Percentiles rank a stretch among this genome's conserved stretches.
These are phyloP conservation scores for Stenoptilia bipunctidactyla DNA, from an alignment of 2,888 invertebrate species.

Conservation along the genomic window DNA sequence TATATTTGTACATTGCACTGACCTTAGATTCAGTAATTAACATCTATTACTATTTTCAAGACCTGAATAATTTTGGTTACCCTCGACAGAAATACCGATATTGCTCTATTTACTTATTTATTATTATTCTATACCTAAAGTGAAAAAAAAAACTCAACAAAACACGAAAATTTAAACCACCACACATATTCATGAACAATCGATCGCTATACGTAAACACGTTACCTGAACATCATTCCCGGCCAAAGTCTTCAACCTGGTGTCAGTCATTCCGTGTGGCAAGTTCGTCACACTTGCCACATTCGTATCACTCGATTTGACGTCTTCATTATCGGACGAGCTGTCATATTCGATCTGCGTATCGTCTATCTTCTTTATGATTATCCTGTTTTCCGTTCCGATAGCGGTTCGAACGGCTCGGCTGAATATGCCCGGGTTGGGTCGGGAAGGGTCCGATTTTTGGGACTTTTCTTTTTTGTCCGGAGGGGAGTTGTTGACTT, in stretches of 20 bases:
- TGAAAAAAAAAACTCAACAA: too few relatives aligned
- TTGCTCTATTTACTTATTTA: too few relatives aligned
- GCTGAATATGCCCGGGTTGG: constrained; percentile 46
- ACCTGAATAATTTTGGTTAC: too few relatives aligned
- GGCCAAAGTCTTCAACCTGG: constrained; percentile 47
- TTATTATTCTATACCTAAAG: too few relatives aligned
- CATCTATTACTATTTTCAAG: too few relatives aligned
- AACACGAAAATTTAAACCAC: too few relatives aligned
- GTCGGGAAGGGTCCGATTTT: constrained; percentile 33
- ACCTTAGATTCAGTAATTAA: too few relatives aligned
- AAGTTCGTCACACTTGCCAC: constrained; percentile 39
- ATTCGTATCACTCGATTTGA: constrained; percentile 19
- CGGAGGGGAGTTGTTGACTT: constrained; percentile 27
- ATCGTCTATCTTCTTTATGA: constrained; percentile 26
- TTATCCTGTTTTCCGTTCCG: constrained; percentile 24
- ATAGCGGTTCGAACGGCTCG: constrained; percentile 48
- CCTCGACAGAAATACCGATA: too few relatives aligned
- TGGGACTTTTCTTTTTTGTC: constrained; percentile 28
- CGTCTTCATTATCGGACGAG: constrained; percentile 29
- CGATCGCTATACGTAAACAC: too few relatives aligned
- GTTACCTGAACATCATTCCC: constrained; percentile 60
- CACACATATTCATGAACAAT: too few relatives aligned
- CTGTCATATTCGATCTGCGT: constrained; percentile 36
- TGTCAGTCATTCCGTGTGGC: constrained; percentile 59
- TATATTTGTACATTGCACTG: too few relatives aligned